A percentile compares a stretch with the other conserved stretches of the same genome.
These are phyloP conservation scores for Oncorhynchus clarkii DNA, from an alignment of 2,113 vertebrate species.

Conservation along the genomic window DNA sequence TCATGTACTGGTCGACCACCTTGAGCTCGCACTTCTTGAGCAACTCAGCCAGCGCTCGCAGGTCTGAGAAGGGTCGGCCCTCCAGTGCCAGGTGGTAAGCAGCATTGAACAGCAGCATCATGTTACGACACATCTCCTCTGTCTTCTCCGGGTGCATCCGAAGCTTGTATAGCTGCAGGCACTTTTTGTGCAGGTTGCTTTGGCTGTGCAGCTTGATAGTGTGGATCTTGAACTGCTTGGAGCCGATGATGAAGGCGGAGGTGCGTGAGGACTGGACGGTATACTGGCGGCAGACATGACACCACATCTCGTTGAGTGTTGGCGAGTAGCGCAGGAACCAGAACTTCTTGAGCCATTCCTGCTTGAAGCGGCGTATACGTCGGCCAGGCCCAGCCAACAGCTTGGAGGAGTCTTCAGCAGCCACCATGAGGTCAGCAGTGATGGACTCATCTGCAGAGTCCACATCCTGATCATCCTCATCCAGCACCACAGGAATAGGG, in stretches of 20 bases:
- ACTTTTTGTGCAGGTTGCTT: constrained; percentile 98
- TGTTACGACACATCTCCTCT: constrained; percentile 95
- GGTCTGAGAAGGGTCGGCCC: constrained; percentile 89
- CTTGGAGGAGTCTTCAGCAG: constrained; percentile 85
- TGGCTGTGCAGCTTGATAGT: constrained; percentile 98
- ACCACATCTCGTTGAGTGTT: constrained; percentile 97
- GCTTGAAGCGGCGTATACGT: constrained; percentile 93
- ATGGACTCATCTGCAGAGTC: constrained; percentile 94
- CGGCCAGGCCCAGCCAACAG: constrained; percentile 77
- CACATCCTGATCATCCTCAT: constrained; percentile 91
- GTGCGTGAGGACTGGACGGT: constrained; percentile 95
- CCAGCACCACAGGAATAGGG: constrained; percentile 80
- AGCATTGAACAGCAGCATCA: constrained; percentile 91
- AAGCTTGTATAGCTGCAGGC: constrained; percentile 95
- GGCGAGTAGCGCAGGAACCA: constrained; percentile 97
- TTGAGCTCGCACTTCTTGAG: constrained; percentile 93
- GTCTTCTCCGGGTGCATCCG: constrained; percentile 98
- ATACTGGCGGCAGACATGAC: constrained; percentile 95
- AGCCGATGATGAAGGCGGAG: constrained; percentile 95
- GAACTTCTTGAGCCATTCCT: constrained; percentile 98
- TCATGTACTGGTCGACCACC: constrained; percentile 97
- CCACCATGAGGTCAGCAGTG: constrained; percentile 83
- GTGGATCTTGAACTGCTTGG: constrained; percentile 98
- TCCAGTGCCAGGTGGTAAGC: constrained; percentile 92
- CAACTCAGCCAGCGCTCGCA: constrained; percentile 90